These are phyloP conservation scores for Euschistus heros DNA, from an alignment of 1,140 invertebrate species.

Conservation along the genomic window DNA sequence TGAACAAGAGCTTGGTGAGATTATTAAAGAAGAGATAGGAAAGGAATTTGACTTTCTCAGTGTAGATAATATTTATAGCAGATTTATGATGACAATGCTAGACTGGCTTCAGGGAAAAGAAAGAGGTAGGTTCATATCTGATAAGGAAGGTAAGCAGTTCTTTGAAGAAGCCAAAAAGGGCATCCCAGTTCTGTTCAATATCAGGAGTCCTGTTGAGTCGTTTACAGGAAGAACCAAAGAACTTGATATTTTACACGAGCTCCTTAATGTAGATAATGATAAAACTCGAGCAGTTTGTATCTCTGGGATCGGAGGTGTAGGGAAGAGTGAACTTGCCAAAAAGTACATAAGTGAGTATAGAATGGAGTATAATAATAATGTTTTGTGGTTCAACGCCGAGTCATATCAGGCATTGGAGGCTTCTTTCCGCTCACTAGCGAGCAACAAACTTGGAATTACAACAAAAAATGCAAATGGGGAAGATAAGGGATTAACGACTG, in stretches of 20 bases:
- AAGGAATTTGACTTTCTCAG: no score
- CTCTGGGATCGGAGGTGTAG: neutral
- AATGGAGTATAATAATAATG: neutral
- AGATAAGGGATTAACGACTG: neutral
- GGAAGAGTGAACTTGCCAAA: neutral
- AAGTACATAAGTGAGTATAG: neutral
- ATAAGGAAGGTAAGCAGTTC: no score
- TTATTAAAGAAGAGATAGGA: no score
- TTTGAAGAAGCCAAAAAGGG: no score
- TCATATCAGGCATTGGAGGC: neutral
- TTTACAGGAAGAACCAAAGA: neutral
- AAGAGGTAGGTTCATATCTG: no score
- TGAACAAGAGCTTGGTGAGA: no score
- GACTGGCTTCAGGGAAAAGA: no score
- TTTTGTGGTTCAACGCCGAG: neutral
- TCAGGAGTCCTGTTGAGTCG: neutral
- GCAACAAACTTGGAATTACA: neutral
- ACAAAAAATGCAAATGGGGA: neutral
- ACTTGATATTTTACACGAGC: neutral
- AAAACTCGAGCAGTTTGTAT: neutral
- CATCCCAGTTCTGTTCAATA: no score
- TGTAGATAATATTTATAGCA: no score
- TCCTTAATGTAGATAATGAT: neutral
- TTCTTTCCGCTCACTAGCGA: neutral
- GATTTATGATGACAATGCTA: no score